A percentile compares a stretch with the other conserved stretches of the same genome.
Evolutionary conservation across 2,797 vertebrate genomes (phyloP).

Genomic region (Anguilla obscura): DNA sequence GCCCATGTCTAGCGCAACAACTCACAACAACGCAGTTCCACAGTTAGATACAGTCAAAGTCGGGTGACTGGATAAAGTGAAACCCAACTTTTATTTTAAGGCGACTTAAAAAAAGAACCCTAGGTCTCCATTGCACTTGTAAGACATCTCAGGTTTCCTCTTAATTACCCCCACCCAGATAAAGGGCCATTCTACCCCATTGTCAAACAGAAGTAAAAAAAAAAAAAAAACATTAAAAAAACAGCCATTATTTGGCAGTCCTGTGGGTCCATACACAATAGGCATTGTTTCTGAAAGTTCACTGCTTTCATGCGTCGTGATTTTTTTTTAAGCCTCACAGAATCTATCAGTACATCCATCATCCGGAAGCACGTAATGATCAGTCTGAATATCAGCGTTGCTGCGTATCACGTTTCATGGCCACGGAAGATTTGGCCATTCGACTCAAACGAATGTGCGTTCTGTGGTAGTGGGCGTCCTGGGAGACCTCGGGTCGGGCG

Average conservation of each 20-base stretch:
- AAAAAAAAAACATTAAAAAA: neutral
- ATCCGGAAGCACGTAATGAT: neutral
- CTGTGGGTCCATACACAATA: conserved; percentile 34
- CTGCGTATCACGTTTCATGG: neutral
- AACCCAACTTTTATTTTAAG: neutral
- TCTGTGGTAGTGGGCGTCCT: conserved; percentile 32
- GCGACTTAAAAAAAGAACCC: neutral
- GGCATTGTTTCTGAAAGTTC: conserved; percentile 29
- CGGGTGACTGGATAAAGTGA: neutral
- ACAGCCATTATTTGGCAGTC: neutral
- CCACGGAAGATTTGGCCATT: conserved; percentile 7
- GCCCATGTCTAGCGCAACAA: neutral
- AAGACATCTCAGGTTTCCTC: conserved; percentile 31
- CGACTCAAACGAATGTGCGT: conserved; percentile 1
- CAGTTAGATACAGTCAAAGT: neutral
- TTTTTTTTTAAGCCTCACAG: neutral
- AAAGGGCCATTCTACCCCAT: conserved; percentile 32
- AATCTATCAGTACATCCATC: neutral
- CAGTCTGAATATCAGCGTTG: neutral
- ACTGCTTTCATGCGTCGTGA: neutral
- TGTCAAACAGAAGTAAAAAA: neutral
- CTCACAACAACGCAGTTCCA: conserved; percentile 1
- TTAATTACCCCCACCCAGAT: neutral
- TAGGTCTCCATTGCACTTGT: conserved; percentile 20
- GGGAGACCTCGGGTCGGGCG: conserved; percentile 41